phyloP scores from a whole-genome alignment of 2,888 invertebrate genomes.

The Drosophila colorata region DNA sequence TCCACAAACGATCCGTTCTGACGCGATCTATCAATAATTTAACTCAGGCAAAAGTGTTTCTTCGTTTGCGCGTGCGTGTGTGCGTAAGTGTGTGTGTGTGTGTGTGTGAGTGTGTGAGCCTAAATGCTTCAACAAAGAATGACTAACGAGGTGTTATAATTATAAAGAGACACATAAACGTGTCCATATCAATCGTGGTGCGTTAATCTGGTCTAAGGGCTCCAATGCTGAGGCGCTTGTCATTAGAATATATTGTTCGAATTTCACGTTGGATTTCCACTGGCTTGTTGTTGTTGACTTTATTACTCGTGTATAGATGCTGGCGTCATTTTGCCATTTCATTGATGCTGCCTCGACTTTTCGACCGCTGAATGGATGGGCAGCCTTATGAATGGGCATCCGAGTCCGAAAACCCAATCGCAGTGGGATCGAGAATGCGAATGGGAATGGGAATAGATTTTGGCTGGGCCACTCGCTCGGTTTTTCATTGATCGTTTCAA shows the following conservation, averaged over 20 bases:
- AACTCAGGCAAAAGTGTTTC: slow-evolving; percentile 21
- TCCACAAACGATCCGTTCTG: slow-evolving; percentile 4
- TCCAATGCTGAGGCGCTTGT: slow-evolving; percentile 65
- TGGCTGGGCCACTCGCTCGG: slow-evolving; percentile 20
- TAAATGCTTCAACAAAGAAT: slow-evolving; percentile 75
- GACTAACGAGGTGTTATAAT: slow-evolving; percentile 82
- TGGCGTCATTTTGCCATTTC: slow-evolving; percentile 62
- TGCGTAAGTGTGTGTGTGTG: slow-evolving; percentile 18
- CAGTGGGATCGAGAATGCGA: slow-evolving; percentile 9
- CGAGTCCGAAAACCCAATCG: slow-evolving; percentile 16
- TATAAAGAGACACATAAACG: slow-evolving; percentile 67
- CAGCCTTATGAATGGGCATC: slow-evolving; percentile 26
- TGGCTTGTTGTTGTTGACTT: slow-evolving; percentile 63
- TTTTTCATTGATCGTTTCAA: slow-evolving; percentile 71
- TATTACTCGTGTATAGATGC: slow-evolving; percentile 62
- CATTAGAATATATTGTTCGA: slow-evolving; percentile 79
- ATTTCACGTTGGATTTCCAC: slow-evolving; percentile 30
- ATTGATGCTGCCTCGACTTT: slow-evolving; percentile 56
- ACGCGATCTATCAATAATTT: slow-evolving; percentile 49
- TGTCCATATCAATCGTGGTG: slow-evolving; percentile 47
- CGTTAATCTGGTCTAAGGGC: slow-evolving; percentile 65
- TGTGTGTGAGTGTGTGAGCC: slow-evolving; percentile 32
- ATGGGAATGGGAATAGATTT: slow-evolving; percentile 24
- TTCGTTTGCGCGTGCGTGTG: slow-evolving; percentile 6
- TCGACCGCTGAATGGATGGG: slow-evolving; percentile 52